Evolutionary conservation across 2,797 vertebrate genomes (phyloP), one percentile per base, ranked within the genome.

Genomic region (Enteromius thamalakanensis): DNA sequence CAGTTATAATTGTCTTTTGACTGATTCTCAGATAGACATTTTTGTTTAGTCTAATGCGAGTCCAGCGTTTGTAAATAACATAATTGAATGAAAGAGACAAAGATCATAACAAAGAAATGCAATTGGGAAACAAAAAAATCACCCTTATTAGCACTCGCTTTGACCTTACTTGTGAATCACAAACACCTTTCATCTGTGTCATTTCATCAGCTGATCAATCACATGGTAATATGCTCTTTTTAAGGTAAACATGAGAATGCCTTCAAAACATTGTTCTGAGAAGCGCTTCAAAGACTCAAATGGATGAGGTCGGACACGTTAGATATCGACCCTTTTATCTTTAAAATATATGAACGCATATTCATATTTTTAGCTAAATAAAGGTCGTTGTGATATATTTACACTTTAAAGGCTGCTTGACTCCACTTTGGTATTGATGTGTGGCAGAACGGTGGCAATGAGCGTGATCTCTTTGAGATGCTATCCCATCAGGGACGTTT

Each of bases 321-420:
- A 81, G 77, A 88, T 74, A 87, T 75, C 72, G 76, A 55, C 34
- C 67, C 90, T 93, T 94, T 94, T 88, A 93, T 93, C 92, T 83
- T 93, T 87, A 72, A 92, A 90, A 91, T 89, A 90, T 88, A 81
- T 89, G 80, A 89, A 86, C 83, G 86, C 91, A 81, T 88, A 91
- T 91, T 92, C 88, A 90, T 88, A 87, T 85, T 84, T 90, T 91
- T 89, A 29, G 70, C 67, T 51, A 49, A 78, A 69, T 65, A 83
- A 83, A 83, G 81, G 75, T 67, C 7, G 29, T 37, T 68, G 47
- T 47, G 37, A 65, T 70, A 60, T 79, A 79, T 82, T 82, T 76
- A 81, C 78, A 80, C 77, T 80, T 85, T 67, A 85, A 93, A 91
- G 89, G 88, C 87, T 86, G 90, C 91, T 93, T 86, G 89, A 89